These are phyloP conservation scores for Eupithecia exiguata DNA, from an alignment of 2,888 invertebrate species.

Conservation along the genomic window DNA sequence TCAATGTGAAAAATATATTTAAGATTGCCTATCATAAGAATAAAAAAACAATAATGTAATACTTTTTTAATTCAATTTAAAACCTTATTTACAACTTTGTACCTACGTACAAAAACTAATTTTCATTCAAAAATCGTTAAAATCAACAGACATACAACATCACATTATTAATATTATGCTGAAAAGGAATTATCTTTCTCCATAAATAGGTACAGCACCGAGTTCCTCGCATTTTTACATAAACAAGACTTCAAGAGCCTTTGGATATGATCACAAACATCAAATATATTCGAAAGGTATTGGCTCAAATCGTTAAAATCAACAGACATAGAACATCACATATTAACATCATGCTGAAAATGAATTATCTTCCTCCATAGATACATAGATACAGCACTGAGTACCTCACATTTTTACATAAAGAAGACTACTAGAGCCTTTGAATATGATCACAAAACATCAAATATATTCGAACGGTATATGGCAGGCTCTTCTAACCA, in stretches of 20 bases:
- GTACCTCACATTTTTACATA: background rate
- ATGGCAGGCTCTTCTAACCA: conserved; percentile 86
- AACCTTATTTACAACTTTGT: conserved; percentile 9
- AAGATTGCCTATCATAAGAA: too few relatives aligned
- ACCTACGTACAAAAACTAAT: background rate
- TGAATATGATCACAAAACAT: conserved; percentile 44
- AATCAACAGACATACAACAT: background rate
- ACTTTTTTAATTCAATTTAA: background rate
- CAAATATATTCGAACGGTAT: conserved; percentile 87
- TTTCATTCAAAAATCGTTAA: too few relatives aligned
- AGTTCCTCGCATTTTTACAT: background rate
- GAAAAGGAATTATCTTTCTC: background rate
- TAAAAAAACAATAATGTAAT: background rate
- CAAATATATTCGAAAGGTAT: conserved; percentile 87
- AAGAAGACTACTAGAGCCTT: background rate
- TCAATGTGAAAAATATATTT: too few relatives aligned
- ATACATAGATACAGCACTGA: background rate
- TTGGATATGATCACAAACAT: conserved; percentile 44
- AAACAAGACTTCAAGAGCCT: background rate
- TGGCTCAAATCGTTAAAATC: conserved; percentile 67
- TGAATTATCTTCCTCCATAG: background rate
- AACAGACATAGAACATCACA: background rate
- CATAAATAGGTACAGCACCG: background rate
- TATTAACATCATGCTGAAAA: conserved; percentile 3
- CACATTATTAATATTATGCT: conserved; percentile 2